Conservation (phyloP, 2,888 invertebrate species). For the Chirona hameri region DNA sequence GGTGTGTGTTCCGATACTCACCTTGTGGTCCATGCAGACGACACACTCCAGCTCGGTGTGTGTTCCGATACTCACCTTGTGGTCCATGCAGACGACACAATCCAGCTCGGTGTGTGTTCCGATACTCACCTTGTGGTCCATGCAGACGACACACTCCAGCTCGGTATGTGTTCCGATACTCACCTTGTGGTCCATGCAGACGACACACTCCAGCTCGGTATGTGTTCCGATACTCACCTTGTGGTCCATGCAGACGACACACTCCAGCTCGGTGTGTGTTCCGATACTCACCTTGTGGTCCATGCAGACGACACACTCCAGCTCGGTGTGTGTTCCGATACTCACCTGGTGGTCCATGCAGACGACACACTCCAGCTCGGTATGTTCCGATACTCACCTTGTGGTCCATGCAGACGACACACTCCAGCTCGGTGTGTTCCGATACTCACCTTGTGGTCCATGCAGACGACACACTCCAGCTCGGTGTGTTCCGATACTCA, state of each 20-base stretch:
- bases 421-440: conserved; percentile 57
- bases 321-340: conserved; percentile 44
- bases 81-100: conserved; percentile 81
- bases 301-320: conserved; percentile 82
- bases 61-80: conserved; percentile 53
- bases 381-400: conserved; percentile 52
- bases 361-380: conserved; percentile 70
- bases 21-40: conserved; percentile 71
- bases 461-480: conserved; percentile 77
- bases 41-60: conserved; percentile 65
- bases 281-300: conserved; percentile 59
- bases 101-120: conserved; percentile 53
- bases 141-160: conserved; percentile 77
- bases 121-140: conserved; percentile 64
- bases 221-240: conserved; percentile 52
- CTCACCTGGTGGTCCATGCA: conserved; percentile 71
- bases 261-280: conserved; percentile 57
- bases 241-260: conserved; percentile 77
- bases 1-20: conserved; percentile 47
- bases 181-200: conserved; percentile 73
- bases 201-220: conserved; percentile 67
- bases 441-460: conserved; percentile 64
- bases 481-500: conserved; percentile 49
- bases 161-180: conserved; percentile 45
- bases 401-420: conserved; percentile 77